Conservation (phyloP, 2,113 vertebrate species). For the Perognathus longimembris region DNA sequence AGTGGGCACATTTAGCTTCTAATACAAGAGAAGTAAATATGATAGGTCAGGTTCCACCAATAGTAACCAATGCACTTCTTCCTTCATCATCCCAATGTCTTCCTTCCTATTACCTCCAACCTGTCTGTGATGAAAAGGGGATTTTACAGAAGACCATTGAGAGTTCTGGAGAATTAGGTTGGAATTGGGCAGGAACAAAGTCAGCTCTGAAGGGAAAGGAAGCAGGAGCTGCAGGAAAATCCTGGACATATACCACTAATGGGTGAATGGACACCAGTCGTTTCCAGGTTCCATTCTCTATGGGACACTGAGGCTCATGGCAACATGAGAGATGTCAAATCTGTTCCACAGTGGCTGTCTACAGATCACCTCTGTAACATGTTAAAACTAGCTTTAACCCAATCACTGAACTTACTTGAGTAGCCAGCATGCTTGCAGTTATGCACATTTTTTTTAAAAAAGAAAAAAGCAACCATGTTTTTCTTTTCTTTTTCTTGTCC, state of each 20-base stretch:
- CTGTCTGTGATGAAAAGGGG: not conserved
- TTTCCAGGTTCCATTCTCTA: not conserved
- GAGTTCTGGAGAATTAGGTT: not conserved
- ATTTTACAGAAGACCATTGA: not conserved
- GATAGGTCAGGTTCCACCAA: not conserved
- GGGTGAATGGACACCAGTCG: not conserved
- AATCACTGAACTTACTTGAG: no score
- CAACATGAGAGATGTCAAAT: not conserved
- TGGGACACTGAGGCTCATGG: not conserved
- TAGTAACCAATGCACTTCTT: not conserved
- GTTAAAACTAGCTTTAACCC: no score
- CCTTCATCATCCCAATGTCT: not conserved
- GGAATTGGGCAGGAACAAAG: not conserved
- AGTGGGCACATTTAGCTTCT: not conserved
- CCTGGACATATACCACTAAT: not conserved
- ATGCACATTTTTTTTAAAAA: no score
- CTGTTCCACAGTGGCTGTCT: not conserved
- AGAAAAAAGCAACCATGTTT: no score
- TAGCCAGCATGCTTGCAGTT: no score
- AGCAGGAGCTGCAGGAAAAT: not conserved
- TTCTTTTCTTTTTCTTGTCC: no score
- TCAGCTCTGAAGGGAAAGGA: not conserved
- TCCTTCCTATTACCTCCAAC: not conserved
- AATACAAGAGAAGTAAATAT: slow-evolving; percentile 5
- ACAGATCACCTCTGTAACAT: not conserved